Percentiles rank a stretch among this genome's conserved stretches.
phyloP scores from a whole-genome alignment of 2,888 invertebrate genomes.

The Limnephilus rhombicus region DNA sequence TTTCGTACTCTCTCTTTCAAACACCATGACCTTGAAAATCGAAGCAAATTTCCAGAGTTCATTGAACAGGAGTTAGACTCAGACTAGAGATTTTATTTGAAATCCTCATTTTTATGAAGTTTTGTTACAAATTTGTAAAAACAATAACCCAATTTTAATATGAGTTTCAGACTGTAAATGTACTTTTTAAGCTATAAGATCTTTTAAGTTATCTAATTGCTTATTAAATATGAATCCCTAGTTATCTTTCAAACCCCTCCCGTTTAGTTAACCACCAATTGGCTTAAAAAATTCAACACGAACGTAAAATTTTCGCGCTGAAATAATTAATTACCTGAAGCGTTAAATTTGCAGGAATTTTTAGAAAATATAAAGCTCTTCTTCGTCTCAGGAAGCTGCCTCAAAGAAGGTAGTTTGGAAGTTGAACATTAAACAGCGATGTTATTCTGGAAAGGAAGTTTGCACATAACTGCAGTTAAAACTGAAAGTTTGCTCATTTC shows the following conservation, averaged over 20 bases:
- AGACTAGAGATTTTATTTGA: too few species aligned
- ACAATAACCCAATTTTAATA: not conserved
- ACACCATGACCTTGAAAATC: too few species aligned
- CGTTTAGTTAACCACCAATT: not conserved
- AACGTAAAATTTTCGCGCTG: not conserved
- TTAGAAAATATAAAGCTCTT: not conserved
- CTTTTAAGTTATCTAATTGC: not conserved
- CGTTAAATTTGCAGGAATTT: not conserved
- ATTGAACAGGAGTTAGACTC: too few species aligned
- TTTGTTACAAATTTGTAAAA: not conserved
- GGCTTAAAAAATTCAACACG: not conserved
- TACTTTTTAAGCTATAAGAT: not conserved
- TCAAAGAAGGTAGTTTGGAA: slow-evolving; percentile 28
- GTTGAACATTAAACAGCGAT: slow-evolving; percentile 20
- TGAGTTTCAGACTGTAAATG: not conserved
- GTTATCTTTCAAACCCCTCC: not conserved
- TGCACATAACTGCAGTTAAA: slow-evolving; percentile 62
- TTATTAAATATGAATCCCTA: not conserved
- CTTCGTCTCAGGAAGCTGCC: not conserved
- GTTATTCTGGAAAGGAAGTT: slow-evolving; percentile 41
- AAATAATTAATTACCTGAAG: not conserved
- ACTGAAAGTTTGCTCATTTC: slow-evolving; percentile 64
- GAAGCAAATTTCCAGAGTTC: too few species aligned
- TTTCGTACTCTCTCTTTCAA: too few species aligned
- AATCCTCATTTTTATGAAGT: not conserved